phyloP scores from a whole-genome alignment of 2,113 vertebrate species.

The Illadopsis cleaveri region DNA sequence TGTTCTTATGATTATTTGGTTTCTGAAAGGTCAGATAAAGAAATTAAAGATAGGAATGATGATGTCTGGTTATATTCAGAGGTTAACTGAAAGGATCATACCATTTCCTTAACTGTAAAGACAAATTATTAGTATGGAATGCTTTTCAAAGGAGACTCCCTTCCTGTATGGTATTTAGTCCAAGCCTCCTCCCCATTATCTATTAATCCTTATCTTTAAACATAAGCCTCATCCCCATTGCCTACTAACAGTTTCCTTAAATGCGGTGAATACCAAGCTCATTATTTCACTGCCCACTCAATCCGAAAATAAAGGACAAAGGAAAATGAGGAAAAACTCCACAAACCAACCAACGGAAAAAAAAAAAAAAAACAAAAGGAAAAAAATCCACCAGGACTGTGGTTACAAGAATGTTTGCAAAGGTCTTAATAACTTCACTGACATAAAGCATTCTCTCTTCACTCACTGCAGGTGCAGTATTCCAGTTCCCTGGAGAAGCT shows the following conservation, averaged over 20 bases:
- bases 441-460: conserved; percentile 64
- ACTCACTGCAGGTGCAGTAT: conserved; percentile 49
- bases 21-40: background rate
- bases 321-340: background rate
- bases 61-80: background rate
- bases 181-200: background rate
- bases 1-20: background rate
- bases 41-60: background rate
- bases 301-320: background rate
- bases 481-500: conserved; percentile 25
- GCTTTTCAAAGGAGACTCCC: background rate
- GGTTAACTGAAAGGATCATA: background rate
- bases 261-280: background rate
- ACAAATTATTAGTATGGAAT: background rate
- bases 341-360: background rate
- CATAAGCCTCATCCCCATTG: background rate
- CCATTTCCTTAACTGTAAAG: background rate
- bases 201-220: background rate
- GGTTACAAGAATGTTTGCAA: background rate
- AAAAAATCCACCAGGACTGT: background rate
- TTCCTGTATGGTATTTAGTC: background rate
- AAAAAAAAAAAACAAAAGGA: background rate
- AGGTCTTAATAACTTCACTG: conserved; percentile 29
- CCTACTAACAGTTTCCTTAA: background rate
- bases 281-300: background rate